Percentiles rank a stretch among this genome's conserved stretches.
These are phyloP conservation scores for Nipponia nippon DNA, from an alignment of 2,113 vertebrate genomes.

Conservation along the genomic window DNA sequence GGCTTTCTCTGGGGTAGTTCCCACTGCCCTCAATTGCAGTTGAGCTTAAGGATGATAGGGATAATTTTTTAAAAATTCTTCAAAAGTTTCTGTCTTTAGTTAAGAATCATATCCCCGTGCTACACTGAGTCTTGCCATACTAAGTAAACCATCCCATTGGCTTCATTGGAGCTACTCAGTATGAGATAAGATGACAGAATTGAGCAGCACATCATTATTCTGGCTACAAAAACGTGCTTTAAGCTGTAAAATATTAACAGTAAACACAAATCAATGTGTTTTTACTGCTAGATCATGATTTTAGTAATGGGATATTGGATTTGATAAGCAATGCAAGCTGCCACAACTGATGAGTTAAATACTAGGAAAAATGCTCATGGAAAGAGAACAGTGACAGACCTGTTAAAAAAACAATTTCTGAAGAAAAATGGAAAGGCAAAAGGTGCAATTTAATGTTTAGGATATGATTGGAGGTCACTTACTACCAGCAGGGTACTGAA, in stretches of 20 bases:
- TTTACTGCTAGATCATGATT: conserved; percentile 12
- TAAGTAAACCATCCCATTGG: background rate
- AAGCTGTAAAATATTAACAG: conserved; percentile 22
- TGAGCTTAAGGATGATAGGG: background rate
- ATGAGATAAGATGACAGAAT: background rate
- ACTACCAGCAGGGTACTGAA: background rate
- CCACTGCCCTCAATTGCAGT: background rate
- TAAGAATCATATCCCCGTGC: background rate
- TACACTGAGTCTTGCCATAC: background rate
- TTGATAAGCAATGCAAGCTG: conserved; percentile 8
- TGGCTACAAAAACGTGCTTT: background rate
- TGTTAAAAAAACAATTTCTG: background rate
- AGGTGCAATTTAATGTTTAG: background rate
- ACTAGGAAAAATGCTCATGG: background rate
- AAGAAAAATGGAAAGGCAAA: background rate
- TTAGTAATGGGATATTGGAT: conserved; percentile 19
- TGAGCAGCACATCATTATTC: background rate
- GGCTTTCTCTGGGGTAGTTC: background rate
- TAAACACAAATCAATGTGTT: conserved; percentile 21
- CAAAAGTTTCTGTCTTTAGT: background rate
- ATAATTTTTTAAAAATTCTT: background rate
- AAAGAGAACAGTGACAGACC: background rate
- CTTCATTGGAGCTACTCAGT: background rate
- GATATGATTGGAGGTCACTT: background rate
- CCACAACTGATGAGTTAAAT: background rate